These are phyloP conservation scores for Hesperia comma DNA, from an alignment of 2,888 invertebrate genomes.

Conservation along the genomic window DNA sequence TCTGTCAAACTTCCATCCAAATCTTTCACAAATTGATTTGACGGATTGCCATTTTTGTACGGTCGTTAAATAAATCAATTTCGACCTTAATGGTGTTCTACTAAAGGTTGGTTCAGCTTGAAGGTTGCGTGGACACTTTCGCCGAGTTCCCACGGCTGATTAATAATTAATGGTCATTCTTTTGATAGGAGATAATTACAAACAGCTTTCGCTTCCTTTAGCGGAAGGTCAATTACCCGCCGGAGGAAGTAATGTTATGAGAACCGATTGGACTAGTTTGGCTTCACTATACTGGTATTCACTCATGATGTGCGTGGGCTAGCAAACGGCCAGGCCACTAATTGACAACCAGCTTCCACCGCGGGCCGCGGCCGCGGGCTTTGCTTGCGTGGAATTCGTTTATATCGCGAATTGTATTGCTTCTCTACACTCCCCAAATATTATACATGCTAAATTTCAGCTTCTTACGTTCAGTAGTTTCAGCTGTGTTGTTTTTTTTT, in stretches of 20 bases:
- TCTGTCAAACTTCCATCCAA: not conserved
- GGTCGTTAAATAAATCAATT: not conserved
- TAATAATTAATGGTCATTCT: slow-evolving; percentile 27
- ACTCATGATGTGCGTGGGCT: not conserved
- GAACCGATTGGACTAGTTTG: slow-evolving; percentile 6
- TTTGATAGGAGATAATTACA: slow-evolving; percentile 24
- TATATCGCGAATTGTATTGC: too few species aligned
- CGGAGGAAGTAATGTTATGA: slow-evolving; percentile 5
- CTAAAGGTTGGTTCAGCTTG: slow-evolving; percentile 6
- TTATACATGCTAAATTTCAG: too few species aligned
- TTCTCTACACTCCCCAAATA: too few species aligned
- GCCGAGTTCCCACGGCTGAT: slow-evolving; percentile 28
- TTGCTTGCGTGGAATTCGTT: too few species aligned
- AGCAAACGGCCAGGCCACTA: too few species aligned
- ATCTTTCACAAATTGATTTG: slow-evolving; percentile 19
- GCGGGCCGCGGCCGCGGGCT: too few species aligned
- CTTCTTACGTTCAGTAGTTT: too few species aligned
- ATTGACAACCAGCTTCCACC: too few species aligned
- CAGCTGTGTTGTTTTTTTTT: too few species aligned
- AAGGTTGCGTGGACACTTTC: slow-evolving; percentile 18
- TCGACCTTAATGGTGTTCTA: not conserved
- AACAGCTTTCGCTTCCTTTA: slow-evolving; percentile 30
- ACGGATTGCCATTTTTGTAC: not conserved
- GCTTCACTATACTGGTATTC: not conserved
- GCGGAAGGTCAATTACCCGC: slow-evolving; percentile 15